phyloP scores from a whole-genome alignment of 2,113 vertebrate genomes.

The Heterocephalus glaber region DNA sequence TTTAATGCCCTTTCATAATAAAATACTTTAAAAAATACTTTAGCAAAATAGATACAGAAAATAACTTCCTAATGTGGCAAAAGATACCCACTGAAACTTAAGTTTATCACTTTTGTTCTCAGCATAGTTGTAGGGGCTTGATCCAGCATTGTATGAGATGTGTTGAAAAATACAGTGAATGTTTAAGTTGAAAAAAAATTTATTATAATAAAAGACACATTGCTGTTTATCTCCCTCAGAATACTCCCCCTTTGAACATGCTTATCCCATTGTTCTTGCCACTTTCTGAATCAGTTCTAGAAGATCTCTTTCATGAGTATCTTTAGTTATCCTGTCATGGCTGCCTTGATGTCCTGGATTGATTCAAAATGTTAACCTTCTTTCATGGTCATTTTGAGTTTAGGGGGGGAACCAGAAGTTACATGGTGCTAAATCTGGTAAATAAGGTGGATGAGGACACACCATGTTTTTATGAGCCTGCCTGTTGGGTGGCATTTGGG shows the following conservation, averaged over 20 bases:
- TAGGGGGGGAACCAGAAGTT: not conserved
- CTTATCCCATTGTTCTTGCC: not conserved
- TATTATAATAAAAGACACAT: not conserved
- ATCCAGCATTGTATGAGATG: not conserved
- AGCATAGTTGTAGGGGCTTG: not conserved
- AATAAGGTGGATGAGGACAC: not conserved
- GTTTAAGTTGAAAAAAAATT: not conserved
- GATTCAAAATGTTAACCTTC: not conserved
- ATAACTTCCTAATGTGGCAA: conserved; percentile 42
- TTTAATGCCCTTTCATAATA: conserved; percentile 30
- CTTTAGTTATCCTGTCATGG: not conserved
- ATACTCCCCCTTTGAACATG: not conserved
- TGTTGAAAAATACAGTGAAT: not conserved
- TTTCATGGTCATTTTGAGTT: not conserved
- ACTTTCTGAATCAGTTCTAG: not conserved
- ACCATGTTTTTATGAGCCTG: not conserved
- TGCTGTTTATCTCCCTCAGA: not conserved
- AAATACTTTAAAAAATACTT: not conserved
- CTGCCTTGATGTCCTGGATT: not conserved
- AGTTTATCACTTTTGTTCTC: not conserved
- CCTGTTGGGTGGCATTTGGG: not conserved
- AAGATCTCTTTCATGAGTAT: not conserved
- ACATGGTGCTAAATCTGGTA: not conserved
- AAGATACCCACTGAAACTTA: conserved; percentile 36
- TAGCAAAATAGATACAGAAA: conserved; percentile 8